Conservation (phyloP, 2,113 vertebrate species). For the Chloebia gouldiae region DNA sequence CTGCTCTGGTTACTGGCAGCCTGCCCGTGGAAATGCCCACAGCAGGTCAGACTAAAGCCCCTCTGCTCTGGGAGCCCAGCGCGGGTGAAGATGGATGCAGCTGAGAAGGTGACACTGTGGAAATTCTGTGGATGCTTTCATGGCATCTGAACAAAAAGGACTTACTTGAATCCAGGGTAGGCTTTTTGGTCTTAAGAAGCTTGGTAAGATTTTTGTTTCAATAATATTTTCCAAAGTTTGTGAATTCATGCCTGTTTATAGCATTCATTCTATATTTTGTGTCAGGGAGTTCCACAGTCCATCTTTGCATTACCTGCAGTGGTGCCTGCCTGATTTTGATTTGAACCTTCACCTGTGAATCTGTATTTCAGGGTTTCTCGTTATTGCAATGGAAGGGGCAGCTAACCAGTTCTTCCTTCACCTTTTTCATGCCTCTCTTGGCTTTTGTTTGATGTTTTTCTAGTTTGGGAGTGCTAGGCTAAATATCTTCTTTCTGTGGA, state of each 20-base stretch:
- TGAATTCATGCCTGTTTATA: background rate
- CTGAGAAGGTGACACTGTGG: rapidly evolving
- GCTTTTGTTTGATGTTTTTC: background rate
- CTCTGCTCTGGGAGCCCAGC: background rate
- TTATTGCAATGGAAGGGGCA: background rate
- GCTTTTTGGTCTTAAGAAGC: background rate
- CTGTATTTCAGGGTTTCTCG: background rate
- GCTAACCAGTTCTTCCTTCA: background rate
- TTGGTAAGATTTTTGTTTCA: background rate
- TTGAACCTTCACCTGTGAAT: background rate
- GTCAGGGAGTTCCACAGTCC: background rate
- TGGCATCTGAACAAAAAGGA: background rate
- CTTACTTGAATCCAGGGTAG: background rate
- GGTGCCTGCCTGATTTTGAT: background rate
- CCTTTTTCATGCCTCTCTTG: background rate
- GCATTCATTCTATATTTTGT: rapidly evolving
- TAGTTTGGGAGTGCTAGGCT: background rate
- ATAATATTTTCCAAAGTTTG: background rate
- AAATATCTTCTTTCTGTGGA: background rate
- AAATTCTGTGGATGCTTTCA: background rate
- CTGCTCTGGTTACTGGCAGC: background rate
- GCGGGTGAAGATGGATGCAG: rapidly evolving
- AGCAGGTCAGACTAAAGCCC: background rate
- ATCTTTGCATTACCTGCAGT: background rate
- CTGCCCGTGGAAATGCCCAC: background rate